phyloP scores from a whole-genome alignment of 2,113 vertebrate species.

The Coturnix japonica region DNA sequence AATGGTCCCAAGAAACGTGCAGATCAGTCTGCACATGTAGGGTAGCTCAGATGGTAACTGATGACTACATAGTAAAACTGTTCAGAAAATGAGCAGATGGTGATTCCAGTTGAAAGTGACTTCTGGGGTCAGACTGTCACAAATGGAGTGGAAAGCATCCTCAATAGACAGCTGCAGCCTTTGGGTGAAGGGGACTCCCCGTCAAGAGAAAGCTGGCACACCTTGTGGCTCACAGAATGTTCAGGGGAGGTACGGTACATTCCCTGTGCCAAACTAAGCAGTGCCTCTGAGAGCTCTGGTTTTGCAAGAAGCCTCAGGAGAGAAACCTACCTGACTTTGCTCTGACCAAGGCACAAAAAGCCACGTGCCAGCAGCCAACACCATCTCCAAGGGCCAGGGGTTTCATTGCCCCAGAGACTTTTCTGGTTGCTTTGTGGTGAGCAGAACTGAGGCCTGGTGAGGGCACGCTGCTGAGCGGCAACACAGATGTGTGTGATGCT shows the following conservation, averaged over 20 bases:
- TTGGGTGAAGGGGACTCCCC: fast-evolving
- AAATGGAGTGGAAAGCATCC: not conserved
- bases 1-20: not conserved
- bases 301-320: not conserved
- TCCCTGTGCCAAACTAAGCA: not conserved
- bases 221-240: fast-evolving
- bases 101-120: not conserved
- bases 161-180: not conserved
- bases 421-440: fast-evolving
- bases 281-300: not conserved
- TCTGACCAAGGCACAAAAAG: not conserved
- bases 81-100: not conserved
- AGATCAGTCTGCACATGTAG: not conserved
- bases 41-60: not conserved
- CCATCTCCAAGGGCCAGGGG: not conserved
- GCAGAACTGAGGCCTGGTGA: not conserved
- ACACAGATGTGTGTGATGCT: too few species aligned
- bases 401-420: not conserved
- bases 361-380: fast-evolving
- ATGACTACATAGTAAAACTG: not conserved
- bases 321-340: not conserved
- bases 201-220: not conserved
- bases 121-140: not conserved
- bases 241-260: not conserved
- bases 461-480: not conserved